Evolutionary conservation across 2,888 invertebrate genomes (phyloP), one percentile per base, ranked within the genome.

Genomic region (Luperina testacea): DNA sequence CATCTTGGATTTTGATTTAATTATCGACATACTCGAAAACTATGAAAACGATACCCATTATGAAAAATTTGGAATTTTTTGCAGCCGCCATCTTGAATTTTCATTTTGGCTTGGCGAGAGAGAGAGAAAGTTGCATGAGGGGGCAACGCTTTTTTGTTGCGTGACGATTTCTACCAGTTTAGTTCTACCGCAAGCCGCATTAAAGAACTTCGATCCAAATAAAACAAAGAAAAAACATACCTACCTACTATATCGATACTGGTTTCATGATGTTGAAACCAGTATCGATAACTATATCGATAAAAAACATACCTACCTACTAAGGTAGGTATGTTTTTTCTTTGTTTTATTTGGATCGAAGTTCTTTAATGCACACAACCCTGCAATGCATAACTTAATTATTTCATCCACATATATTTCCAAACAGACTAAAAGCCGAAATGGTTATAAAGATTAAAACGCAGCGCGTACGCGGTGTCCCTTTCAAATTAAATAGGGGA

Each of bases 401-500:
- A 86, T 85, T 75, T 80, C 57, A 83, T 67, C 45, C 32, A 51
- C 74, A 79, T 80, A 75, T 63, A 75, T 79, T 72, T 65, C 24
- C 48, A 75, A 82, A 77, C 51, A 77, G 38, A 77, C 70, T 85
- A 68, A 81, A 88, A 78, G 70, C 75, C 61, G 61, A 81, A 87
- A 82, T 75, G 81, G 78, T 85, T 83, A 83, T 81, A 80, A 75
- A 87, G 88, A 88, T 88, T 90, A 90, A 91, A 89, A 83, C 65
- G 78, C 70, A 61, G 78, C 81, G 80, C 77, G 72, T 64, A 76
- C 82, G 82, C 76, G 77, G 85, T 84, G 90, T 90, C 92, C 93
- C 87, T 93, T 92, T 88, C 91, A 92, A 92, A 93, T 94, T 93
- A 92, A 94, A 93, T 91, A 86, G 89, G 92, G 93, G 90, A 89